These are phyloP conservation scores for Sphenopsis melanotis DNA, from an alignment of 2,797 vertebrate genomes.

Conservation along the genomic window DNA sequence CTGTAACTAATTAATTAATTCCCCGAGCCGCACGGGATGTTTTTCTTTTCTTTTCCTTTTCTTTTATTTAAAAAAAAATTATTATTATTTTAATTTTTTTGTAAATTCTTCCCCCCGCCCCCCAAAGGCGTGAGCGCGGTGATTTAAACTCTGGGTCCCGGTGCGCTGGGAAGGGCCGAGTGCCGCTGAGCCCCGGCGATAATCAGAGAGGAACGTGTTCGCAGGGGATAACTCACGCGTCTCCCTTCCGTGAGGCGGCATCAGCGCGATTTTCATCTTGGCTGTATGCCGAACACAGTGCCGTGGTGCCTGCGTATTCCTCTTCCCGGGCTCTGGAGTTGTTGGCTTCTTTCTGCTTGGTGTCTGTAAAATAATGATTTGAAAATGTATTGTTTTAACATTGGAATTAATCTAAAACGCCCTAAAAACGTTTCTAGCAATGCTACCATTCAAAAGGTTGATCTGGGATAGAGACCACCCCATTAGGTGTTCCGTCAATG, in stretches of 20 bases:
- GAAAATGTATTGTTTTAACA: constrained; percentile 9
- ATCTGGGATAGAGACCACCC: background rate
- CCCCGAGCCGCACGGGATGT: constrained; percentile 18
- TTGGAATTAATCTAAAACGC: background rate
- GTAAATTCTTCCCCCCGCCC: background rate
- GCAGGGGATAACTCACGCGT: background rate
- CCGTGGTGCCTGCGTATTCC: background rate
- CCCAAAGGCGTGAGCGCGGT: background rate
- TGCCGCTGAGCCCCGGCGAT: constrained; percentile 19
- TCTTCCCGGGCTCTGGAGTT: background rate
- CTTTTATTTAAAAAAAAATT: background rate
- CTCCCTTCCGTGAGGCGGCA: background rate
- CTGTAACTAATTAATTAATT: constrained; percentile 50
- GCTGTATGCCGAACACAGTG: background rate
- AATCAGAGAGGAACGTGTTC: background rate
- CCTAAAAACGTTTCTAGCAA: background rate
- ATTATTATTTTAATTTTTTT: background rate
- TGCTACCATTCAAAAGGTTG: background rate
- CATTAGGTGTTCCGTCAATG: background rate
- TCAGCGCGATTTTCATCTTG: constrained; percentile 29
- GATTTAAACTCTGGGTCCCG: constrained; percentile 26
- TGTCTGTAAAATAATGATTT: background rate
- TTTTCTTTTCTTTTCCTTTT: background rate
- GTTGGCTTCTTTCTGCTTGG: background rate
- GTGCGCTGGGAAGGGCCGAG: constrained; percentile 9